Evolutionary conservation across 2,113 vertebrate genomes (phyloP).

Genomic region (Eptesicus fuscus): DNA sequence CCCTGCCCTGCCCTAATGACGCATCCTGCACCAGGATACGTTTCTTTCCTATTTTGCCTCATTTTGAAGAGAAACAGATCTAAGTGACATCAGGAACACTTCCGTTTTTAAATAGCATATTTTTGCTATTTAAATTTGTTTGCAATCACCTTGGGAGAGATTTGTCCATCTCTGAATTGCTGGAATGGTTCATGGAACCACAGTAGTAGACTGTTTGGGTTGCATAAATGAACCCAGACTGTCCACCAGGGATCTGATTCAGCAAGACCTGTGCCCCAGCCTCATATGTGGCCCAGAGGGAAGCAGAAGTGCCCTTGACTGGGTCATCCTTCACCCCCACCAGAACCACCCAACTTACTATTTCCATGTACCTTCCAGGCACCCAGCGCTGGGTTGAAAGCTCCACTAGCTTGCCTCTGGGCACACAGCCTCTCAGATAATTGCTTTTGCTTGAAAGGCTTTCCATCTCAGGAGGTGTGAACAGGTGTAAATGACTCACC

Average conservation of each 20-base stretch:
- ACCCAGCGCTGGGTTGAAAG: constrained; percentile 30
- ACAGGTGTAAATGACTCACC: constrained; percentile 60
- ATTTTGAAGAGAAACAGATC: constrained; percentile 35
- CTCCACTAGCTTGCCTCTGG: constrained; percentile 53
- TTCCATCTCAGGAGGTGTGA: constrained; percentile 41
- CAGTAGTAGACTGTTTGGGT: background rate
- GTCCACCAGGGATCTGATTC: background rate
- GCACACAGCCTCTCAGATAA: constrained; percentile 69
- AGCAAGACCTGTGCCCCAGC: background rate
- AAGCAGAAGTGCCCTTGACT: background rate
- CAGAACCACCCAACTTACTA: background rate
- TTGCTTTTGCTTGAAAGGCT: constrained; percentile 77
- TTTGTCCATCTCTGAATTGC: constrained; percentile 17
- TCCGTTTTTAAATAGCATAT: constrained; percentile 32
- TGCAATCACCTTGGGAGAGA: background rate
- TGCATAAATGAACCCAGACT: background rate
- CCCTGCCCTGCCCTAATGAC: background rate
- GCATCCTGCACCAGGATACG: background rate
- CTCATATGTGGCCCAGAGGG: background rate
- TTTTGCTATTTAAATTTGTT: background rate
- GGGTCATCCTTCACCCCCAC: constrained; percentile 21
- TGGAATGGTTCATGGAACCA: background rate
- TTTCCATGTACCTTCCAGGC: background rate
- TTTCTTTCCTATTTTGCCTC: constrained; percentile 7
- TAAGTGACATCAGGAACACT: background rate